Conservation (phyloP, 2,113 vertebrate species). For the Alouatta palliata region DNA sequence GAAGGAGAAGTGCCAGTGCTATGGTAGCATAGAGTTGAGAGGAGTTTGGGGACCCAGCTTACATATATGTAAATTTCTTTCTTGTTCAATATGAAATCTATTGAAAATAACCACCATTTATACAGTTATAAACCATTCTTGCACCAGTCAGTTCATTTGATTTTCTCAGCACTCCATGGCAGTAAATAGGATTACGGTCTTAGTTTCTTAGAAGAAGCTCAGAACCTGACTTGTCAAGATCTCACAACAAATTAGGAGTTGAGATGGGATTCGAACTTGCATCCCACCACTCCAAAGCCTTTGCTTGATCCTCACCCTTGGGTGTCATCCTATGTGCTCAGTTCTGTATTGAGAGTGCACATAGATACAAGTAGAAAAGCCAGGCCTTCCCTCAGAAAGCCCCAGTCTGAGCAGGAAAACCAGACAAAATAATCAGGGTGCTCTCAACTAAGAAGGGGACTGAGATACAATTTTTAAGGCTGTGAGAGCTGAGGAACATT, state of each 20-base stretch:
- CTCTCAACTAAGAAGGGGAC: neutral
- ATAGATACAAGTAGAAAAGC: neutral
- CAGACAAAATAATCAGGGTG: neutral
- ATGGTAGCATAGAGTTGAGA: neutral
- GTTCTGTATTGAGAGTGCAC: neutral
- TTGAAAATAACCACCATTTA: neutral
- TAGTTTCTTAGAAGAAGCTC: neutral
- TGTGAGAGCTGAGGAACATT: conserved; percentile 54
- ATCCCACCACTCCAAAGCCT: neutral
- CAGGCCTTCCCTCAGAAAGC: neutral
- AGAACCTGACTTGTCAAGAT: neutral
- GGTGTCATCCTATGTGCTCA: neutral
- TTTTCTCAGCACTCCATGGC: neutral
- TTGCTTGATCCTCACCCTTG: neutral
- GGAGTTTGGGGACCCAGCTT: neutral
- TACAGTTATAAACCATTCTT: neutral
- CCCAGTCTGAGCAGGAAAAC: neutral
- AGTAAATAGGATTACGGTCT: neutral
- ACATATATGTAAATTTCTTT: neutral
- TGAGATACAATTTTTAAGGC: conserved; percentile 43
- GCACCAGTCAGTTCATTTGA: neutral
- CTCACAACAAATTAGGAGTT: neutral
- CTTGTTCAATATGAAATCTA: neutral
- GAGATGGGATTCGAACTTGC: neutral
- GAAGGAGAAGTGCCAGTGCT: neutral